Percentiles rank a stretch among this genome's conserved stretches.
These are phyloP conservation scores for Cydia splendana DNA, from an alignment of 1,140 invertebrate genomes.

Conservation along the genomic window DNA sequence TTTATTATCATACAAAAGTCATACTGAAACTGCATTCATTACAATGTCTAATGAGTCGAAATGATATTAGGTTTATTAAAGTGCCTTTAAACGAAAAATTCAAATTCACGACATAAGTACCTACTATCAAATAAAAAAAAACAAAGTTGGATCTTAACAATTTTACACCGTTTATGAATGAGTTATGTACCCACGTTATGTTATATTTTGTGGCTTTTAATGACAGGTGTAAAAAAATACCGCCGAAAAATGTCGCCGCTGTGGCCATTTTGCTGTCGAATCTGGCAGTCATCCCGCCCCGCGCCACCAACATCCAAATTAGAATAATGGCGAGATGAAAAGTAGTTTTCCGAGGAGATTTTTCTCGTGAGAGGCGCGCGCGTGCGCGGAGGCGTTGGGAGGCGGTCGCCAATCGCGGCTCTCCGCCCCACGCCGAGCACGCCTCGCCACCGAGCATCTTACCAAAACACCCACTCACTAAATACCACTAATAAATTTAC, in stretches of 20 bases:
- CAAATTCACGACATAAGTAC: neutral
- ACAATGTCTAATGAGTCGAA: conserved; percentile 64
- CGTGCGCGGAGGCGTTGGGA: conserved; percentile 70
- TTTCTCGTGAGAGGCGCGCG: conserved; percentile 62
- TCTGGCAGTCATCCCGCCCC: conserved; percentile 52
- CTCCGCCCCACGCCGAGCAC: conserved; percentile 58
- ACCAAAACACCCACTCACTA: conserved; percentile 49
- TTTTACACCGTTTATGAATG: neutral
- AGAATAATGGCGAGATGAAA: conserved; percentile 47
- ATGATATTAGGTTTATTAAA: conserved; percentile 47
- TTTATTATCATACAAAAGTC: conserved; percentile 75
- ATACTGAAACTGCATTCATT: conserved; percentile 70
- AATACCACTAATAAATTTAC: conserved; percentile 22
- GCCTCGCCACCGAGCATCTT: conserved; percentile 56
- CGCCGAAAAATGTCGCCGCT: neutral
- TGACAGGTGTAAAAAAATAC: neutral
- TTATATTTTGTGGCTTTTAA: neutral
- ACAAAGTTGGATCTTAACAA: neutral
- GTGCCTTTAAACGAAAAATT: conserved; percentile 14
- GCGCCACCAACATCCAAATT: conserved; percentile 61
- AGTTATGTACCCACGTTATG: neutral
- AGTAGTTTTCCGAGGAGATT: conserved; percentile 66
- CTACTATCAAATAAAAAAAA: neutral
- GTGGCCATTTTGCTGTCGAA: conserved; percentile 16
- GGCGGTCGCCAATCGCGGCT: conserved; percentile 62